These are phyloP conservation scores for Harmothoe impar DNA, from an alignment of 2,888 invertebrate genomes.

Conservation along the genomic window DNA sequence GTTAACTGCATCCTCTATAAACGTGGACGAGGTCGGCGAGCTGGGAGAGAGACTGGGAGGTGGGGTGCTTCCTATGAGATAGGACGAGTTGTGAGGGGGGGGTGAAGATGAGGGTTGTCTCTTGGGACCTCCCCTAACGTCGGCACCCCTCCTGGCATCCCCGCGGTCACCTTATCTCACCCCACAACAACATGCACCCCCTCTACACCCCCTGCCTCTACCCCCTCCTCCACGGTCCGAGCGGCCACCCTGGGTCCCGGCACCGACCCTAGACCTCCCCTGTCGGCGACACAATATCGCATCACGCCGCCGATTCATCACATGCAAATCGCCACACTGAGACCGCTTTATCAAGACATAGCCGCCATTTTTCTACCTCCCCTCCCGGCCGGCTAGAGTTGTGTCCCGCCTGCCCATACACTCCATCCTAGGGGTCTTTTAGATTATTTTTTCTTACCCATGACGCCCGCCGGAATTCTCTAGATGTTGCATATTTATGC, in stretches of 20 bases:
- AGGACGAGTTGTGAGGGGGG: not conserved
- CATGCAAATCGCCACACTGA: slow-evolving; percentile 40
- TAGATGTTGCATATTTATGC: slow-evolving; percentile 52
- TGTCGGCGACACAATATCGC: not conserved
- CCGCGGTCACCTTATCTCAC: not conserved
- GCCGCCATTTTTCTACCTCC: not conserved
- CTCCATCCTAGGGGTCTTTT: not conserved
- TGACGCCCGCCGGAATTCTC: slow-evolving; percentile 37
- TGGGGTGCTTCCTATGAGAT: not conserved
- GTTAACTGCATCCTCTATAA: too few species aligned
- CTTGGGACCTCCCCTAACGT: not conserved
- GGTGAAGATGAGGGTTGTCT: not conserved
- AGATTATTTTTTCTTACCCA: not conserved
- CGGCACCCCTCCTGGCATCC: too few species aligned
- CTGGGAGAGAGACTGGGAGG: too few species aligned
- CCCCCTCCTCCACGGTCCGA: not conserved
- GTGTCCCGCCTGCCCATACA: not conserved
- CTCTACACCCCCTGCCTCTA: not conserved
- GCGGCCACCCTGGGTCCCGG: not conserved
- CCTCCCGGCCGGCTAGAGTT: too few species aligned
- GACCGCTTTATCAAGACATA: slow-evolving; percentile 54
- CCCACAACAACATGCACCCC: not conserved
- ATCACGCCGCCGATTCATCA: slow-evolving; percentile 29
- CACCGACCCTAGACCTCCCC: not conserved
- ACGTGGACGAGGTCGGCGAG: too few species aligned